Base-by-base conservation (phyloP, 2,797 vertebrate species). In the Loris lydekkerianus region DNA sequence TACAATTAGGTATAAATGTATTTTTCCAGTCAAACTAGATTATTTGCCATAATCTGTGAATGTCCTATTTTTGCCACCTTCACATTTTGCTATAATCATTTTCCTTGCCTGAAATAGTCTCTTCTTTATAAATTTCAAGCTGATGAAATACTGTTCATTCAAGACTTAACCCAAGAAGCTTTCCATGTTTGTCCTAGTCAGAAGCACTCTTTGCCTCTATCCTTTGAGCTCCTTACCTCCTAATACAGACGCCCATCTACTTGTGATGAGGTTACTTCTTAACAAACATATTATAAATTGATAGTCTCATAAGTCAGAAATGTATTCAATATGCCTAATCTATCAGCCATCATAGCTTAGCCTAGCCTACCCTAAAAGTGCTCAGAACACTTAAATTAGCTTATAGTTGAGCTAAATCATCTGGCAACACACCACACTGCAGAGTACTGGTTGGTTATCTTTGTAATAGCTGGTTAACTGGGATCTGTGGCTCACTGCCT, bases 81-180 rank as follows among this genome's bases (percentile, higher is more conserved):
- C 21, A 89, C 20, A 91, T 40, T 81, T 90, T 78, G 13, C n/a
- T 69, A 17, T 75, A 77, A 89, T 13, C 37, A 40, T 91, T 96
- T 93, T 84, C 78, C 91, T 69, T 80, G 2, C 15, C 61, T 14
- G 20, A 93, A 90, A 78, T 43, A 27, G 53, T n/a, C n/a, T 72
- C 53, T 49, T 90, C 21, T 81, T 73, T 34, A n/a, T 56, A 84
- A 65, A 81, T 83, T 83, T 67, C 34, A 87, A 67, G 69, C 21
- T 75, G 17, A 86, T 80, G 14, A 94, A 88, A 60, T 86, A 40
- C 3, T 84, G 31, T 31, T 56, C 4, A 76, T 75, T 96, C 31
- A 89, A 89, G 77, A 67, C 90, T 11, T 18, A 92, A 56, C 37
- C 27, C 70, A 86, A 92, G 82, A 78, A 73, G 31, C 5, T 43